Evolutionary conservation across 2,888 invertebrate species (phyloP), one percentile per base, ranked within the genome.

Genomic region (Amphipyra tragopoginis): DNA sequence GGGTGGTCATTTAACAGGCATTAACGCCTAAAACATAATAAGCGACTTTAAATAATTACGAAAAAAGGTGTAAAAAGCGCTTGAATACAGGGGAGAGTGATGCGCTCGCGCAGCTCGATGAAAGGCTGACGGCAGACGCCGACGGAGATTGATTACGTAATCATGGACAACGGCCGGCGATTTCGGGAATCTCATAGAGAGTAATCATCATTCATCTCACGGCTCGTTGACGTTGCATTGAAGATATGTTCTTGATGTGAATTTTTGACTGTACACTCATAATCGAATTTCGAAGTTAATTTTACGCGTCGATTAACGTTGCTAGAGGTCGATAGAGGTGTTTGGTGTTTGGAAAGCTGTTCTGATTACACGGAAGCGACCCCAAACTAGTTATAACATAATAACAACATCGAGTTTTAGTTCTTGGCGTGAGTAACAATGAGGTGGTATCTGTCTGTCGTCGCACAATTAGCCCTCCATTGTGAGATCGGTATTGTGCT

Each of bases 91-190:
- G 83, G 87, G 83, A 89, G 91, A 90, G 85, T 85, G 85, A 87
- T 90, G 90, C 88, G 90, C 88, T 78, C 72, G 89, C 91, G 88
- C 86, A 80, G 86, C 82, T 70, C 89, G 93, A 90, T 92, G 93
- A 93, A 93, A 93, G 92, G 88, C 90, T 85, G 91, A 90, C 87
- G 87, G 89, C 85, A 84, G 81, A 80, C 83, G 80, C 80, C 85
- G 93, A 93, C 93, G 91, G 89, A 89, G 94, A 94, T 94, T 94
- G 92, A 94, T 93, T 92, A 90, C 90, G 93, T 93, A 93, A 93
- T 93, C 93, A 93, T 87, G 90, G 87, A 87, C 88, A 90, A 87
- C 88, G 86, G 85, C 75, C 87, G 70, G 71, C 67, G 87, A 90
- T 91, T 93, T 93, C 79, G 91, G 92, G 89, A 92, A 89, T 89